Evolutionary conservation across 2,888 invertebrate species (phyloP).

Genomic region (Eilema depressum): DNA sequence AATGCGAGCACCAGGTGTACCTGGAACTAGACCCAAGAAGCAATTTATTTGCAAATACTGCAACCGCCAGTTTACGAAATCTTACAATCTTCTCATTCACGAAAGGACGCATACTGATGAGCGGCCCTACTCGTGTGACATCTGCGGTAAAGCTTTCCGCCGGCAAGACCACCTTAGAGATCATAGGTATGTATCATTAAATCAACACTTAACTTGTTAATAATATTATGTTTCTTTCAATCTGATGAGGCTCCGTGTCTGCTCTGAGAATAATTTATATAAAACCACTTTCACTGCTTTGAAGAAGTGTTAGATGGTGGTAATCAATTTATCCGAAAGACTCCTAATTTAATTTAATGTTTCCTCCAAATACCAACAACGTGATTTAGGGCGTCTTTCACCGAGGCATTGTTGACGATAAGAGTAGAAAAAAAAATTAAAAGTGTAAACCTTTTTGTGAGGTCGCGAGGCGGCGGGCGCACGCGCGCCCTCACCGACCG

Average conservation of each 20-base stretch:
- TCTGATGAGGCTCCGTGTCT: conserved; percentile 14
- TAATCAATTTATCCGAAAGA: conserved; percentile 58
- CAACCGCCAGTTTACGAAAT: conserved; percentile 98
- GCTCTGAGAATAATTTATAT: conserved; percentile 17
- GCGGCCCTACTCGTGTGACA: conserved; percentile 97
- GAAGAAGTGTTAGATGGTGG: conserved; percentile 33
- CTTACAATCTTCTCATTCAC: conserved; percentile 98
- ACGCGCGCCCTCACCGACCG: conserved; percentile 82
- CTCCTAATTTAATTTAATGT: conserved; percentile 73
- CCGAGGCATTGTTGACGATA: conserved; percentile 79
- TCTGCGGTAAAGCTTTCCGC: conserved; percentile 98
- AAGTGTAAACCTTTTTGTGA: conserved; percentile 86
- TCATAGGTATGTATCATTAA: conserved; percentile 89
- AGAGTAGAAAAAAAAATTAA: conserved; percentile 75
- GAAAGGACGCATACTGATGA: conserved; percentile 99
- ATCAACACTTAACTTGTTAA: conserved; percentile 31
- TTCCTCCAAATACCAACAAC: conserved; percentile 74
- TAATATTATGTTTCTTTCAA: conserved; percentile 42
- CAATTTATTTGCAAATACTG: conserved; percentile 99
- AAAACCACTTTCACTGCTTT: conserved; percentile 55
- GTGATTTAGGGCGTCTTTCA: conserved; percentile 79
- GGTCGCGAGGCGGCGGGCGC: conserved; percentile 82
- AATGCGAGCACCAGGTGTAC: conserved; percentile 85
- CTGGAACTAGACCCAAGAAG: conserved; percentile 90
- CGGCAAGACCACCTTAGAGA: conserved; percentile 97